Conservation (phyloP, 2,113 vertebrate genomes). For the Tetrao urogallus region DNA sequence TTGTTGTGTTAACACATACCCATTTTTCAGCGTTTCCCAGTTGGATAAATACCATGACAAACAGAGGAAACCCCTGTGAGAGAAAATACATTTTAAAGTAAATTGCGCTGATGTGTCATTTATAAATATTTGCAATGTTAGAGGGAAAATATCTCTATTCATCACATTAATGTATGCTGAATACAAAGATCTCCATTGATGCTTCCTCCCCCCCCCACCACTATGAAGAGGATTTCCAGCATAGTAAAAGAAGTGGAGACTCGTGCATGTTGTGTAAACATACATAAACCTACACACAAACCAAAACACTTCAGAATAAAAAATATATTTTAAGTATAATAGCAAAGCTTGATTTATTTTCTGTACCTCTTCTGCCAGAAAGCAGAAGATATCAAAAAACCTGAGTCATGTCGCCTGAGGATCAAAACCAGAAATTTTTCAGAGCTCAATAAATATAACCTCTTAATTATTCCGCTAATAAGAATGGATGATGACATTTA, state of each 20-base stretch:
- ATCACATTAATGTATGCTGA: neutral
- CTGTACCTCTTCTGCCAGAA: neutral
- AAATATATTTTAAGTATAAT: neutral
- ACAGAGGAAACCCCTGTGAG: conserved; percentile 10
- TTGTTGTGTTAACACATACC: conserved; percentile 24
- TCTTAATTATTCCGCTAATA: neutral
- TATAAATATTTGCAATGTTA: conserved; percentile 34
- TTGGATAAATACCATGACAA: conserved; percentile 19
- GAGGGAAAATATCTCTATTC: neutral
- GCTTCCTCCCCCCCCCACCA: neutral
- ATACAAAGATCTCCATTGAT: neutral
- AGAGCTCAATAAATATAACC: neutral
- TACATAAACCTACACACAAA: neutral
- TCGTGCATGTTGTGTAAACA: neutral
- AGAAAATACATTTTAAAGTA: conserved; percentile 36
- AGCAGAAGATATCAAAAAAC: neutral
- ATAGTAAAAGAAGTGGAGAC: neutral
- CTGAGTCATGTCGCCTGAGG: neutral
- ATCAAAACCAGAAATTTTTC: neutral
- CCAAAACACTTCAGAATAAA: neutral
- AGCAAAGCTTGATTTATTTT: conserved; percentile 15
- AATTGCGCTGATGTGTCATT: neutral
- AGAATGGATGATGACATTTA: neutral
- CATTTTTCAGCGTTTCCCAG: conserved; percentile 16
- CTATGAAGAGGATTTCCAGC: neutral